phyloP scores from a whole-genome alignment of 2,888 invertebrate species.

The Neoaliturus tenellus region DNA sequence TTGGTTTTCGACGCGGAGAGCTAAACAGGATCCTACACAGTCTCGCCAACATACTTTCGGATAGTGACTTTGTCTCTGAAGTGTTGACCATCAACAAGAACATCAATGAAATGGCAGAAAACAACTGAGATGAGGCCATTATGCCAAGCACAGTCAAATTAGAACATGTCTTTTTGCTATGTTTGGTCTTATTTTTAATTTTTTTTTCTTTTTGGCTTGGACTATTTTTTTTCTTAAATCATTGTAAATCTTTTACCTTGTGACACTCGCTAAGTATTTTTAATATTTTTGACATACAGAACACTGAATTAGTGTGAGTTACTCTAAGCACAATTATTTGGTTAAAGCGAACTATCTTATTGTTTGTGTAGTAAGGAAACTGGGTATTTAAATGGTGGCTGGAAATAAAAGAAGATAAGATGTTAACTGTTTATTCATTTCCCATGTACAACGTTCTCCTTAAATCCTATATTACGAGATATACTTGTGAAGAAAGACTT shows the following conservation, averaged over 20 bases:
- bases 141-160: background rate
- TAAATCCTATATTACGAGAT: too few species aligned
- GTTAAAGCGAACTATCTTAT: slow-evolving; percentile 6
- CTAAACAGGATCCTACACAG: slow-evolving; percentile 79
- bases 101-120: slow-evolving; percentile 75
- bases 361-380: background rate
- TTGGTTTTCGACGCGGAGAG: slow-evolving; percentile 80
- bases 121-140: slow-evolving; percentile 49
- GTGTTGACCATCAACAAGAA: slow-evolving; percentile 87
- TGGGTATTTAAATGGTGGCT: slow-evolving; percentile 4
- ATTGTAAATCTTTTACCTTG: slow-evolving; percentile 35
- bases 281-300: slow-evolving; percentile 37
- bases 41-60: slow-evolving; percentile 81
- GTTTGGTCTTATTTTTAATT: background rate
- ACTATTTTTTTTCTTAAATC: background rate
- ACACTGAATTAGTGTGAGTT: slow-evolving; percentile 29
- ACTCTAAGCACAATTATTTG: slow-evolving; percentile 3
- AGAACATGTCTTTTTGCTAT: background rate
- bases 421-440: background rate
- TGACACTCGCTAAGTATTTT: slow-evolving; percentile 22
- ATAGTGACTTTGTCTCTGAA: slow-evolving; percentile 85
- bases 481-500: too few species aligned
- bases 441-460: too few species aligned
- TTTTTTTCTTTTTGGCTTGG: slow-evolving; percentile 7
- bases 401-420: slow-evolving; percentile 10